Conservation (phyloP, 2,888 invertebrate genomes). For the Sepiola atlantica region DNA sequence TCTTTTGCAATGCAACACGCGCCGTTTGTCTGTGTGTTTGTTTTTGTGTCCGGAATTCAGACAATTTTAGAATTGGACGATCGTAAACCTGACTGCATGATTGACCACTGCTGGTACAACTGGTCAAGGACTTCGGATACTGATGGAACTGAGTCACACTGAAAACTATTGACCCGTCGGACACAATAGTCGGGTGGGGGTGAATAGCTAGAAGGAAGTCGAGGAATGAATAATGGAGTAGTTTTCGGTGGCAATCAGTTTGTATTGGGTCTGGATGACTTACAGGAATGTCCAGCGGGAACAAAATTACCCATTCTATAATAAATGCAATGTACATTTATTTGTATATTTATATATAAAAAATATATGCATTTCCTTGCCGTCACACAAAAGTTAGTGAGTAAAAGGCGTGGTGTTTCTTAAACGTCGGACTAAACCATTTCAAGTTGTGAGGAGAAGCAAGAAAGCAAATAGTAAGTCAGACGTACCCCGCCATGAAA, state of each 20-base stretch:
- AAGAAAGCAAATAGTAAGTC: too few species aligned
- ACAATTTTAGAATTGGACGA: constrained; percentile 6
- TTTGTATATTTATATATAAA: too few species aligned
- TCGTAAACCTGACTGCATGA: background rate
- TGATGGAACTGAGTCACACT: background rate
- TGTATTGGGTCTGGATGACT: background rate
- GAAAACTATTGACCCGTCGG: background rate
- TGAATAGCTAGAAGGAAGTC: background rate
- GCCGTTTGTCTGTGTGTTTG: background rate
- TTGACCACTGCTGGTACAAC: background rate
- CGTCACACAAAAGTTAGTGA: too few species aligned
- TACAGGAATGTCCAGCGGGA: background rate
- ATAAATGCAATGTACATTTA: too few species aligned
- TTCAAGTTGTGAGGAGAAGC: too few species aligned
- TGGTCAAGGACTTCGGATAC: background rate
- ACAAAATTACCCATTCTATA: too few species aligned
- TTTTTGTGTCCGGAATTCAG: background rate
- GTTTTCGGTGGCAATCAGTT: background rate
- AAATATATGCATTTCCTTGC: too few species aligned
- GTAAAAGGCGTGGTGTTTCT: too few species aligned
- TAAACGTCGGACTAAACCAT: too few species aligned
- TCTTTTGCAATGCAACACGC: background rate
- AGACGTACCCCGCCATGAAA: too few species aligned
- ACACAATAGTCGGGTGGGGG: background rate
- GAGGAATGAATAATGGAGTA: background rate